Conservation (phyloP, 2,888 invertebrate genomes). For the Phyto melanocephala region DNA sequence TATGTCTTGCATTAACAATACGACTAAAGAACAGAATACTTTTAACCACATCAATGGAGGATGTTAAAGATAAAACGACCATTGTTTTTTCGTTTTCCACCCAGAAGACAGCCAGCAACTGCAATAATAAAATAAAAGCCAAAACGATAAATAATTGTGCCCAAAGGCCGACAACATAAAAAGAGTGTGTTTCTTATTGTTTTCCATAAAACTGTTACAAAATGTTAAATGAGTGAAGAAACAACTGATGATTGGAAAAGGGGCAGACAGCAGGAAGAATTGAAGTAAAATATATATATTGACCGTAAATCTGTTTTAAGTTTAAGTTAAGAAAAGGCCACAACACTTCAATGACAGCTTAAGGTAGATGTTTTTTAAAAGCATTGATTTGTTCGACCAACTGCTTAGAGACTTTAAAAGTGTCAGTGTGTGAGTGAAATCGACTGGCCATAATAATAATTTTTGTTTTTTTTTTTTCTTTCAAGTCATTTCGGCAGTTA, state of each 20-base stretch:
- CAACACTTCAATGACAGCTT: constrained; percentile 25
- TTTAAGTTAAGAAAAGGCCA: neutral
- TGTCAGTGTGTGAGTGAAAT: too few species aligned
- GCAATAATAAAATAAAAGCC: constrained; percentile 60
- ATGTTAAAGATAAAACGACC: constrained; percentile 27
- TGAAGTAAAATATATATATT: neutral
- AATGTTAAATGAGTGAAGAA: constrained; percentile 46
- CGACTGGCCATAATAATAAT: constrained; percentile 20
- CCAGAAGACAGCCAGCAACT: neutral
- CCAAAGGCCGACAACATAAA: constrained; percentile 72
- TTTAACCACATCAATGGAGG: constrained; percentile 54
- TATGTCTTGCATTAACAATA: constrained; percentile 15
- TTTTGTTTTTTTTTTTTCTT: neutral
- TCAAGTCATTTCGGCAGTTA: constrained; percentile 50
- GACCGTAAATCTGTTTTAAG: constrained; percentile 29
- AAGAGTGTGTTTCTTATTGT: constrained; percentile 1
- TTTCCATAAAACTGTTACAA: constrained; percentile 18
- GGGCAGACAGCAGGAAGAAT: neutral
- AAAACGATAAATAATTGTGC: constrained; percentile 77
- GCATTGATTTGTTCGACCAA: neutral
- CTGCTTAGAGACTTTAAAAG: too few species aligned
- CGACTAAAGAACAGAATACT: constrained; percentile 17
- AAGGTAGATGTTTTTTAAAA: neutral
- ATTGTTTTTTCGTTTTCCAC: constrained; percentile 58
- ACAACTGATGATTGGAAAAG: constrained; percentile 19